Evolutionary conservation across 2,797 vertebrate genomes (phyloP).

Genomic region (Pantherophis vulpinus): DNA sequence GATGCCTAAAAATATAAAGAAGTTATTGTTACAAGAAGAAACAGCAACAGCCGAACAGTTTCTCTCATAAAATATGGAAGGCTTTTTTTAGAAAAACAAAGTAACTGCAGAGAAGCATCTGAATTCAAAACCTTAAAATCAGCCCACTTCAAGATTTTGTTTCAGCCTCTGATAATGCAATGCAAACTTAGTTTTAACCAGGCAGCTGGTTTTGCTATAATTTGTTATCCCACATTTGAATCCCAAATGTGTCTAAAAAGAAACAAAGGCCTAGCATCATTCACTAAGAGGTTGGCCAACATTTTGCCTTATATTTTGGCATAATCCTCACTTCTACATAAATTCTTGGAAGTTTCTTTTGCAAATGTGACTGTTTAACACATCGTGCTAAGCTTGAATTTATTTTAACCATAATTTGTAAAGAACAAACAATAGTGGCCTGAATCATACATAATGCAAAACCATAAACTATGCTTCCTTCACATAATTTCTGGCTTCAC

Average conservation of each 20-base stretch:
- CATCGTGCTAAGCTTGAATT: background rate
- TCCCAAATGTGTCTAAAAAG: slow-evolving; percentile 50
- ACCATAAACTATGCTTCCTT: background rate
- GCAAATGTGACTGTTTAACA: background rate
- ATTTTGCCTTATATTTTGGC: slow-evolving; percentile 50
- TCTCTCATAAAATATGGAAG: slow-evolving; percentile 48
- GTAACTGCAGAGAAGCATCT: slow-evolving; percentile 53
- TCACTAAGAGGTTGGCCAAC: slow-evolving; percentile 38
- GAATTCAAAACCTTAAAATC: slow-evolving; percentile 50
- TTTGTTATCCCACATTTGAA: slow-evolving; percentile 48
- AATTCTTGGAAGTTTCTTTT: slow-evolving; percentile 42
- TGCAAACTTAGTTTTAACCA: slow-evolving; percentile 56
- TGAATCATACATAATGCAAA: background rate
- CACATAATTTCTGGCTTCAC: background rate
- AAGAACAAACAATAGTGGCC: background rate
- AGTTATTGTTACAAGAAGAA: slow-evolving; percentile 32
- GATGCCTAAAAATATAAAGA: background rate
- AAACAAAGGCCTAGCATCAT: slow-evolving; percentile 48
- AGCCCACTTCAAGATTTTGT: slow-evolving; percentile 58
- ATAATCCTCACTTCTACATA: slow-evolving; percentile 44
- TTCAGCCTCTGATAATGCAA: slow-evolving; percentile 58
- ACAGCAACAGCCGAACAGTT: slow-evolving; percentile 31
- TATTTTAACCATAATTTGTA: background rate
- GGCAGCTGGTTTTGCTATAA: slow-evolving; percentile 61
- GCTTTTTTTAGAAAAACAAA: slow-evolving; percentile 40